These are phyloP conservation scores for Hermaeophaga mercurialis DNA, from an alignment of 2,888 invertebrate genomes.

Conservation along the genomic window DNA sequence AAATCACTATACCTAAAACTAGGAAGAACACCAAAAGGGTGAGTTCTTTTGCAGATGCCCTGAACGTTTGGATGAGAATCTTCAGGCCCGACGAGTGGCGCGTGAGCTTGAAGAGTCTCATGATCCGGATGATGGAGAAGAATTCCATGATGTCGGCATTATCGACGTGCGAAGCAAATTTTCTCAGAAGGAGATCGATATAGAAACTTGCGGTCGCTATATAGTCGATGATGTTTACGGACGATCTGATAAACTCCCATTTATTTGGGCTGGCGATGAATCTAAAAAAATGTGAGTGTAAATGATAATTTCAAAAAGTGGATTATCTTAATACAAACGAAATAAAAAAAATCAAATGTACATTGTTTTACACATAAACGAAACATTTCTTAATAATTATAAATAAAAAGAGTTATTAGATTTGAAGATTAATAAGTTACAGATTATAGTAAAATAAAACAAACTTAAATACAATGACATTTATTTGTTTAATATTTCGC, in stretches of 20 bases:
- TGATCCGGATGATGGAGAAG: conserved; percentile 96
- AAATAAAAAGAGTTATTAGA: no score
- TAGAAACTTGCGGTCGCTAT: conserved; percentile 99
- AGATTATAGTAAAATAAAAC: no score
- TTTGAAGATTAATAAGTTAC: no score
- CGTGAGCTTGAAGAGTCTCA: conserved; percentile 96
- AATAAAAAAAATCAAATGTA: no score
- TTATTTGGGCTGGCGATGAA: conserved; percentile 94
- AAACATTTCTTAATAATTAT: no score
- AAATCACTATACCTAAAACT: conserved; percentile 96
- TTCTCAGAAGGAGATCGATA: conserved; percentile 88
- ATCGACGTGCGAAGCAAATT: conserved; percentile 88
- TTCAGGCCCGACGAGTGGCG: conserved; percentile 97
- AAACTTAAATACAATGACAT: no score
- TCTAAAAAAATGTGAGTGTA: conserved; percentile 29
- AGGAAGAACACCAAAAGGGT: conserved; percentile 96
- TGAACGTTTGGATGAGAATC: conserved; percentile 96
- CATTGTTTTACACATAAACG: no score
- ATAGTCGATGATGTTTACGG: conserved; percentile 97
- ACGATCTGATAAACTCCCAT: conserved; percentile 92
- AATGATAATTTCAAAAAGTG: no score
- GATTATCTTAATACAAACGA: no score
- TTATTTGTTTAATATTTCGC: no score
- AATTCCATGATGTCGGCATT: conserved; percentile 97
- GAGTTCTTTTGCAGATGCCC: conserved; percentile 96